Conservation (phyloP, 1,140 invertebrate genomes). For the Alviniconcha marisindica region DNA sequence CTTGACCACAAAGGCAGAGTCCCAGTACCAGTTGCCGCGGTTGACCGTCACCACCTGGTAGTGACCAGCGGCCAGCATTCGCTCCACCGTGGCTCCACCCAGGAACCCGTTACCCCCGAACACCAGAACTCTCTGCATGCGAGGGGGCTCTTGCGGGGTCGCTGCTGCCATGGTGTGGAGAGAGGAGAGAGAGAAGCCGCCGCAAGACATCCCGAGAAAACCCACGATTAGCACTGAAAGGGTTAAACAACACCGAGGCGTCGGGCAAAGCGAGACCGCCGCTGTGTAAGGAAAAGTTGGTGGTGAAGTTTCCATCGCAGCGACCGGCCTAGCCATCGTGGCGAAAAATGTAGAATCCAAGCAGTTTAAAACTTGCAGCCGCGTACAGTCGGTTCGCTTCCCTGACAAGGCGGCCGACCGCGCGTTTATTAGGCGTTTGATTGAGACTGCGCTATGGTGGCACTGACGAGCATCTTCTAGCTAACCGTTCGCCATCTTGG, state of each 20-base stretch:
- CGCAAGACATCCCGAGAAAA: background rate
- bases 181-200: background rate
- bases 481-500: no score
- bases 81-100: conserved; percentile 71
- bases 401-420: no score
- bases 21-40: conserved; percentile 78
- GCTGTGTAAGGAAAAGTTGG: no score
- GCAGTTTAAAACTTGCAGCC: no score
- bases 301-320: background rate
- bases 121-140: conserved; percentile 65
- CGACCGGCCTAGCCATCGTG: background rate
- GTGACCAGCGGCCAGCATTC: conserved; percentile 63
- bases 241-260: no score
- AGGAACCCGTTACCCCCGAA: conserved; percentile 79
- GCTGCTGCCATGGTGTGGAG: background rate
- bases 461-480: no score
- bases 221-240: background rate
- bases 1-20: conserved; percentile 71
- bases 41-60: conserved; percentile 60
- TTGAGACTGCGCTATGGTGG: no score
- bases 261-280: no score
- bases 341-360: background rate
- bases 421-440: no score
- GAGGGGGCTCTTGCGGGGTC: background rate
- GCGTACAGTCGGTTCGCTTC: no score